These are phyloP conservation scores for Bubalus kerabau DNA, from an alignment of 2,113 vertebrate genomes.

Conservation along the genomic window DNA sequence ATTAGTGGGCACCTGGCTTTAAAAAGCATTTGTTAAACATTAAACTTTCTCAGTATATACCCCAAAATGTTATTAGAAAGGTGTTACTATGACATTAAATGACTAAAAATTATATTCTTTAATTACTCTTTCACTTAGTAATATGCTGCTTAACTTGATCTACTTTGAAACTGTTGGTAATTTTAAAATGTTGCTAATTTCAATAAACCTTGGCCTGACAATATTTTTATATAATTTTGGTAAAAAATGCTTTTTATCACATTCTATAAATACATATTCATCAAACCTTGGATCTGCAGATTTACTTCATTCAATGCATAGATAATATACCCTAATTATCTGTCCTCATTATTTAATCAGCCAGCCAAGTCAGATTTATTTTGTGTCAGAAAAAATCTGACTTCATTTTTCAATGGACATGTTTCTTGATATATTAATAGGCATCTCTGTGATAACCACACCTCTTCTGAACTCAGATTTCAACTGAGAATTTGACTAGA, in stretches of 20 bases:
- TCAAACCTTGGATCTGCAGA: slow-evolving; percentile 15
- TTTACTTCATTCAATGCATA: slow-evolving; percentile 6
- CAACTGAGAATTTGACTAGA: background rate
- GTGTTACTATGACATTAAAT: background rate
- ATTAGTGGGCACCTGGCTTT: background rate
- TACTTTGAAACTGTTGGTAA: background rate
- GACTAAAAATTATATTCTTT: background rate
- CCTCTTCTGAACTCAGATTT: background rate
- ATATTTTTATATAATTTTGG: background rate
- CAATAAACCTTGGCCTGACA: background rate
- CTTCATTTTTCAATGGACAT: slow-evolving; percentile 39
- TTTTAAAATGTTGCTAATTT: background rate
- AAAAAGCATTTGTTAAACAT: background rate
- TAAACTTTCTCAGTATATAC: background rate
- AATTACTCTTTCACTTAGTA: background rate
- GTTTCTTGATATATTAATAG: background rate
- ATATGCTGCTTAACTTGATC: background rate
- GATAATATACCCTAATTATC: slow-evolving; percentile 41
- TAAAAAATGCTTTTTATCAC: slow-evolving; percentile 12
- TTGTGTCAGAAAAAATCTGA: slow-evolving; percentile 24
- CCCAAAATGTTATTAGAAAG: background rate
- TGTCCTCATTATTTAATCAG: slow-evolving; percentile 47
- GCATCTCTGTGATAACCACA: background rate
- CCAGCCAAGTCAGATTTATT: slow-evolving; percentile 44
- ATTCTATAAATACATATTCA: slow-evolving; percentile 2